phyloP scores from a whole-genome alignment of 2,888 invertebrate species.

The Hypercompe scribonia region DNA sequence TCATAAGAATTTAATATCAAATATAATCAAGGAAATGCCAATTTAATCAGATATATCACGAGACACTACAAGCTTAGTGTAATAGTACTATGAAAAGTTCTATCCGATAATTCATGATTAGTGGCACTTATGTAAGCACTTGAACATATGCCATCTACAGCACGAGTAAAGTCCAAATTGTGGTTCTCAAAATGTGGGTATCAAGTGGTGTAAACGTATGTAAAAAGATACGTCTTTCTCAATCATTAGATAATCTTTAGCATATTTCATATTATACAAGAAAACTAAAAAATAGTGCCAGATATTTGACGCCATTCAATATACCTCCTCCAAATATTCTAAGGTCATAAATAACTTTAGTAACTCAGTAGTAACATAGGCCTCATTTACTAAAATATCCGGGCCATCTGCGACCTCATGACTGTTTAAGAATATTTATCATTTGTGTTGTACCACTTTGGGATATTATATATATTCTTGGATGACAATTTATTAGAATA shows the following conservation, averaged over 20 bases:
- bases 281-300: no score
- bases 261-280: no score
- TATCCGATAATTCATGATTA: no score
- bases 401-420: conserved; percentile 78
- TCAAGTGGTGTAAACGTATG: not conserved
- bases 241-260: no score
- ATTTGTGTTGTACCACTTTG: conserved; percentile 58
- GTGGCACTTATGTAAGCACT: no score
- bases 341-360: conserved; percentile 44
- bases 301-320: not conserved
- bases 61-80: no score
- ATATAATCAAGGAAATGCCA: no score
- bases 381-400: conserved; percentile 83
- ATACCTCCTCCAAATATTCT: conserved; percentile 32
- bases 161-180: not conserved
- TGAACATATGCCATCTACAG: no score
- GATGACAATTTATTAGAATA: conserved; percentile 49
- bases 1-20: not conserved
- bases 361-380: conserved; percentile 68
- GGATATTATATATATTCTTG: conserved; percentile 50
- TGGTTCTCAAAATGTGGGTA: not conserved
- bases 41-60: no score
- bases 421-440: conserved; percentile 76
- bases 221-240: not conserved
- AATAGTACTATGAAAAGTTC: no score